These are phyloP conservation scores for Paralvinella palmiformis DNA, from an alignment of 1,140 invertebrate species.

Conservation along the genomic window DNA sequence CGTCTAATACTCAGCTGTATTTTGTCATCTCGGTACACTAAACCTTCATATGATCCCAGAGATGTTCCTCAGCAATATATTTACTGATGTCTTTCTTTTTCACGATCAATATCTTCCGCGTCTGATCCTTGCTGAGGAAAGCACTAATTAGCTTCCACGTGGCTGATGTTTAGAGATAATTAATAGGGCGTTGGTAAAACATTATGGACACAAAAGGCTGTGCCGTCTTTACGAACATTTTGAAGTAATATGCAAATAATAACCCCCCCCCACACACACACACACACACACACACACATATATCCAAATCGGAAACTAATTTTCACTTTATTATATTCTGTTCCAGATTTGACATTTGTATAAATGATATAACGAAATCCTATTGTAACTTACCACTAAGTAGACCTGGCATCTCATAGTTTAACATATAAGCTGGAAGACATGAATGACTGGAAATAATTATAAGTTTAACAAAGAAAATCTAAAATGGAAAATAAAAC, in stretches of 20 bases:
- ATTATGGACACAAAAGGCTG: neutral
- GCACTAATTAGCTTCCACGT: constrained; percentile 88
- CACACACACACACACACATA: neutral
- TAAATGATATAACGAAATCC: too few species aligned
- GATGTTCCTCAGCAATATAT: constrained; percentile 68
- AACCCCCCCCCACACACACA: neutral
- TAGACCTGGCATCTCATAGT: constrained; percentile 92
- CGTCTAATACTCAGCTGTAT: too few species aligned
- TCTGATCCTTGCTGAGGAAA: constrained; percentile 78
- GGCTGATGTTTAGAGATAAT: constrained; percentile 56
- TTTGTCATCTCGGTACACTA: too few species aligned
- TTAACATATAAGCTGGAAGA: constrained; percentile 82
- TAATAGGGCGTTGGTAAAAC: neutral
- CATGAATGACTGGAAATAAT: constrained; percentile 14
- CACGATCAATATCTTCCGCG: constrained; percentile 83
- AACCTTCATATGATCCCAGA: constrained; percentile 67
- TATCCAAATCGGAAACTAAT: too few species aligned
- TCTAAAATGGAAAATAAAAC: too few species aligned
- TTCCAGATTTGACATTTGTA: too few species aligned
- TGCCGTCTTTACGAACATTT: neutral
- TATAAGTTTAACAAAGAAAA: neutral
- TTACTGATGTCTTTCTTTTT: constrained; percentile 70
- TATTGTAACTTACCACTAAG: constrained; percentile 64
- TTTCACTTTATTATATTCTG: too few species aligned
- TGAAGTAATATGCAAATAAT: neutral